Percentiles rank a stretch among this genome's conserved stretches.
Evolutionary conservation across 2,797 vertebrate genomes (phyloP).

Genomic region (Spinus pinus): DNA sequence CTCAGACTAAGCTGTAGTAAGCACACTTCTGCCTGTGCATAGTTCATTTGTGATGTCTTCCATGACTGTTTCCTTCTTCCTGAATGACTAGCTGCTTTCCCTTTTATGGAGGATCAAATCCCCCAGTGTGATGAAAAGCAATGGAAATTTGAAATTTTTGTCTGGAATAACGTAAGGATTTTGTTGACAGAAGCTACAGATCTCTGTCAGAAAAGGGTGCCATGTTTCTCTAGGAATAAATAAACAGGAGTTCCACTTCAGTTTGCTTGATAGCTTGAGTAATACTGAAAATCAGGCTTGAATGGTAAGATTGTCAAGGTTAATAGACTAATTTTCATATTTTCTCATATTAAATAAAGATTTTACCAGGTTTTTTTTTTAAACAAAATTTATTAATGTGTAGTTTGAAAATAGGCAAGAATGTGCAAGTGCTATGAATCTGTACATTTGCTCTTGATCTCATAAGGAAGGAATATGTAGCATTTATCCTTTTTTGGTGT

Average conservation of each 20-base stretch:
- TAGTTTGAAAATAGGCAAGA: not conserved
- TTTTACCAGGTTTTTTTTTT: not conserved
- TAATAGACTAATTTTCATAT: not conserved
- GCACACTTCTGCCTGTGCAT: not conserved
- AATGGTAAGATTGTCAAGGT: not conserved
- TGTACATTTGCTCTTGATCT: not conserved
- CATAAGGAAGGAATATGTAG: not conserved
- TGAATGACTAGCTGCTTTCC: not conserved
- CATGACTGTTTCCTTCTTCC: not conserved
- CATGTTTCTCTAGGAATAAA: not conserved
- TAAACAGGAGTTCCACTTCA: not conserved
- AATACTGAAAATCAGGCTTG: not conserved
- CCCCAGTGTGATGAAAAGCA: not conserved
- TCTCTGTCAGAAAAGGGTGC: not conserved
- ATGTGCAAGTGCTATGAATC: not conserved
- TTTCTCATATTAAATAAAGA: not conserved
- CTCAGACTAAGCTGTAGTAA: not conserved
- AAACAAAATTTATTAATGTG: not conserved
- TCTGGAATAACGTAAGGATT: fast-evolving
- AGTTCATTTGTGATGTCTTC: not conserved
- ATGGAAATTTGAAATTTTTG: not conserved
- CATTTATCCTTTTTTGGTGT: not conserved
- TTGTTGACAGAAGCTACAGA: not conserved
- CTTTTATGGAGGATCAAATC: not conserved
- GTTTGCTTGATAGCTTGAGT: not conserved